These are phyloP conservation scores for Lasioglossum calceatum DNA, from an alignment of 2,888 invertebrate genomes.

Conservation along the genomic window DNA sequence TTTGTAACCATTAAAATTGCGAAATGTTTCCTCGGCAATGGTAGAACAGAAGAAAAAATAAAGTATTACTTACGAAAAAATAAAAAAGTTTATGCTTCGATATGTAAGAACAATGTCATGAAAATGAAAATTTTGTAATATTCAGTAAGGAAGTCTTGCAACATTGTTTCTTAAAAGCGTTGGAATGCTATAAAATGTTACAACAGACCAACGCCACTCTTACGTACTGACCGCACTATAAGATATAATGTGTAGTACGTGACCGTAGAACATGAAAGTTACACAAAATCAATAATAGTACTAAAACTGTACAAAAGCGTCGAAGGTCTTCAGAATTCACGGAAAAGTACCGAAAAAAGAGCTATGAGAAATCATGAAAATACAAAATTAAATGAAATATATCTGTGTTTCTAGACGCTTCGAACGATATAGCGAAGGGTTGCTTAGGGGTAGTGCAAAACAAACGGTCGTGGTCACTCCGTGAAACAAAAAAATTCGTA, in stretches of 20 bases:
- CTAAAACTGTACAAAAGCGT: conserved; percentile 19
- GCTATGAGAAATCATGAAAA: background rate
- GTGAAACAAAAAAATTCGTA: conserved; percentile 10
- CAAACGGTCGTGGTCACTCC: conserved; percentile 7
- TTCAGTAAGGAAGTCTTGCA: background rate
- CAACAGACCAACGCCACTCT: background rate
- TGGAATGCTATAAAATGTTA: background rate
- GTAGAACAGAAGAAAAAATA: background rate
- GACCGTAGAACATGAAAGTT: conserved; percentile 34
- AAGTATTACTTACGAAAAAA: background rate
- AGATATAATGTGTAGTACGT: conserved; percentile 4
- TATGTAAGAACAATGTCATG: background rate
- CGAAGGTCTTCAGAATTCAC: conserved; percentile 16
- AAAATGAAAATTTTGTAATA: no score
- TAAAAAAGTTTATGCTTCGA: background rate
- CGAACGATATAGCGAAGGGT: conserved; percentile 16
- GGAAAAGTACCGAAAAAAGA: background rate
- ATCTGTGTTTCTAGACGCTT: conserved; percentile 27
- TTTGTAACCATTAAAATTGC: background rate
- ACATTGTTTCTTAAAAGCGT: background rate
- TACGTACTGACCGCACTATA: background rate
- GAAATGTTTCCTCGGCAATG: background rate
- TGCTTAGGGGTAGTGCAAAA: background rate
- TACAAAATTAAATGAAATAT: background rate
- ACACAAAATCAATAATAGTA: conserved; percentile 54